Evolutionary conservation across 2,888 invertebrate genomes (phyloP).

Genomic region (Charanyca ferruginea): DNA sequence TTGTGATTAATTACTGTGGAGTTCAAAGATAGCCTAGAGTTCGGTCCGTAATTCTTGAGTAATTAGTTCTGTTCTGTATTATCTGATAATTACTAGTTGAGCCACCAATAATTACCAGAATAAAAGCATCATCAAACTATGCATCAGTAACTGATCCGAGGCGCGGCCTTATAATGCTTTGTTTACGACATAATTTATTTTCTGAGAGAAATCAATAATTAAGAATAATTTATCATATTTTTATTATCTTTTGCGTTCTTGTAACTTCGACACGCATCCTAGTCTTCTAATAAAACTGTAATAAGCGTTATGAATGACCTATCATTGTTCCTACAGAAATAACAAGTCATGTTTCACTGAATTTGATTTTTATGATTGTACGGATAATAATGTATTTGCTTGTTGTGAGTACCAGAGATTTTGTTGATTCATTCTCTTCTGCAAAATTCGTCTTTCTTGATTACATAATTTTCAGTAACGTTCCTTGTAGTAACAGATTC

Average conservation of each 20-base stretch:
- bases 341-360: slow-evolving; percentile 23
- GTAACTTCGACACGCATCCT: background rate
- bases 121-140: background rate
- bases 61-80: slow-evolving; percentile 31
- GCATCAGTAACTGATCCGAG: background rate
- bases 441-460: background rate
- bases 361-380: slow-evolving; percentile 11
- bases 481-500: background rate
- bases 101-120: slow-evolving; percentile 13
- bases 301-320: slow-evolving; percentile 9
- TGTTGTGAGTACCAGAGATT: background rate
- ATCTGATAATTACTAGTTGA: slow-evolving; percentile 9
- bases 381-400: slow-evolving; percentile 7
- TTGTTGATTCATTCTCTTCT: background rate
- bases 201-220: background rate
- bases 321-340: slow-evolving; percentile 31
- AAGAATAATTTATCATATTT: background rate
- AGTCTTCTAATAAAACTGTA: background rate
- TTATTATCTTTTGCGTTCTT: background rate
- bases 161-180: background rate
- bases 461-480: background rate
- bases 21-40: slow-evolving; percentile 23
- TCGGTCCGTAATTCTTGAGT: slow-evolving; percentile 24
- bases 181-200: background rate
- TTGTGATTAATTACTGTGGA: slow-evolving; percentile 40